Evolutionary conservation across 1,140 invertebrate genomes (phyloP).

Genomic region (Cylas formicarius): DNA sequence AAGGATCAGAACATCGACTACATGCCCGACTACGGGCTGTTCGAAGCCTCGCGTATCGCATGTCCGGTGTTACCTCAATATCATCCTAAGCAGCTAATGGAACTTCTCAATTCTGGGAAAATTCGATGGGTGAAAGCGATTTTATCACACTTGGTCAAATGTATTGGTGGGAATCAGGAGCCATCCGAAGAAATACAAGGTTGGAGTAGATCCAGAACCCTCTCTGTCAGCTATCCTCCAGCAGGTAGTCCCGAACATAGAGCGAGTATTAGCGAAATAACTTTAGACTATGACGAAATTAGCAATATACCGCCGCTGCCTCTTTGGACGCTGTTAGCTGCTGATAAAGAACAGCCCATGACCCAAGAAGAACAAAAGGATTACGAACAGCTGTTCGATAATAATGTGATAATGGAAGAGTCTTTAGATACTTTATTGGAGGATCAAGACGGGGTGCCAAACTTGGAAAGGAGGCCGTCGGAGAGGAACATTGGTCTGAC

Average conservation of each 20-base stretch:
- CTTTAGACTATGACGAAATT: conserved; percentile 92
- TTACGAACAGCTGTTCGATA: conserved; percentile 82
- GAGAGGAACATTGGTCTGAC: conserved; percentile 48
- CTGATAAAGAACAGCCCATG: conserved; percentile 74
- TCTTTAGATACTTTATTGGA: conserved; percentile 73
- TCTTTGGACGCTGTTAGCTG: conserved; percentile 88
- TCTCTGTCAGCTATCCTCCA: conserved; percentile 81
- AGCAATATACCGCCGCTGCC: conserved; percentile 94
- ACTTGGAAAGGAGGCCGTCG: conserved; percentile 49
- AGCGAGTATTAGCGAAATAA: conserved; percentile 50
- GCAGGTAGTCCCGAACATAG: conserved; percentile 48
- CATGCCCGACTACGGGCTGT: conserved; percentile 90
- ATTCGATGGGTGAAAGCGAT: conserved; percentile 97
- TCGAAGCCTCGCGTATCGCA: conserved; percentile 93
- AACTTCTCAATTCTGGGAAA: conserved; percentile 97
- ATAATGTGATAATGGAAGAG: conserved; percentile 67
- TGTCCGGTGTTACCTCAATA: conserved; percentile 98
- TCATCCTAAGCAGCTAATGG: conserved; percentile 98
- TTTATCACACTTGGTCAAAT: conserved; percentile 86
- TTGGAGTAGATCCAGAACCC: conserved; percentile 79
- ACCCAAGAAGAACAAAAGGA: conserved; percentile 48
- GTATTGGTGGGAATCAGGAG: conserved; percentile 60
- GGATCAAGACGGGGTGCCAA: conserved; percentile 56
- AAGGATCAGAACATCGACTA: conserved; percentile 60
- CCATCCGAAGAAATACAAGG: conserved; percentile 45